Conservation (phyloP, 1,140 invertebrate genomes). For the Drosophila albomicans region DNA sequence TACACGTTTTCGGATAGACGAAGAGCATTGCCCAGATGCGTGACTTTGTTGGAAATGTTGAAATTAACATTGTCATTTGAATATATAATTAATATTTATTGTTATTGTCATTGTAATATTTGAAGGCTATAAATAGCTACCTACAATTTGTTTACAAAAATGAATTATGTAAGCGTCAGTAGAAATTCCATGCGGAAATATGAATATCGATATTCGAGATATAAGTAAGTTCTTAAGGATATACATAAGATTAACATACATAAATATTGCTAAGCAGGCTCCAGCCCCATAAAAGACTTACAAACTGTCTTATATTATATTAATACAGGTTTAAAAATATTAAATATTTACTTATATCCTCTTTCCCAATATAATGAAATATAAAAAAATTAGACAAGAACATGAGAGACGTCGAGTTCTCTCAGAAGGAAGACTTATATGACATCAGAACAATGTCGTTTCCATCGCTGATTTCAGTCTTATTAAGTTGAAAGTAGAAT, state of each 20-base stretch:
- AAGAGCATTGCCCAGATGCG: conserved; percentile 34
- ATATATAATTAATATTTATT: conserved; percentile 43
- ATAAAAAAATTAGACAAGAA: background rate
- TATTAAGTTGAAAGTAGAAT: background rate
- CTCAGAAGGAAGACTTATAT: too few species aligned
- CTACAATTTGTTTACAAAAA: conserved; percentile 22
- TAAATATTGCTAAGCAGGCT: background rate
- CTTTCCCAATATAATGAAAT: background rate
- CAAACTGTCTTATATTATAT: background rate
- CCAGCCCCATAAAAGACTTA: background rate
- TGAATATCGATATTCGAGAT: background rate
- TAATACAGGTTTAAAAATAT: background rate
- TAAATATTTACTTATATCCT: background rate
- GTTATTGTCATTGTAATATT: conserved; percentile 16
- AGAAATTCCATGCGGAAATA: conserved; percentile 5
- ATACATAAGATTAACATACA: background rate
- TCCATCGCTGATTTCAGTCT: conserved; percentile 25
- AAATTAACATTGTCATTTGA: conserved; percentile 41
- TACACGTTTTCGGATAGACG: conserved; percentile 12
- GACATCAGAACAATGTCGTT: too few species aligned
- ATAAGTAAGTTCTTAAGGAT: background rate
- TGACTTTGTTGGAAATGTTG: conserved; percentile 40
- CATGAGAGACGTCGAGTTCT: too few species aligned
- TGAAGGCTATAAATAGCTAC: background rate
- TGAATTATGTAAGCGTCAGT: conserved; percentile 1